Base-by-base conservation (phyloP, 2,888 invertebrate genomes). In the Tholera decimalis region DNA sequence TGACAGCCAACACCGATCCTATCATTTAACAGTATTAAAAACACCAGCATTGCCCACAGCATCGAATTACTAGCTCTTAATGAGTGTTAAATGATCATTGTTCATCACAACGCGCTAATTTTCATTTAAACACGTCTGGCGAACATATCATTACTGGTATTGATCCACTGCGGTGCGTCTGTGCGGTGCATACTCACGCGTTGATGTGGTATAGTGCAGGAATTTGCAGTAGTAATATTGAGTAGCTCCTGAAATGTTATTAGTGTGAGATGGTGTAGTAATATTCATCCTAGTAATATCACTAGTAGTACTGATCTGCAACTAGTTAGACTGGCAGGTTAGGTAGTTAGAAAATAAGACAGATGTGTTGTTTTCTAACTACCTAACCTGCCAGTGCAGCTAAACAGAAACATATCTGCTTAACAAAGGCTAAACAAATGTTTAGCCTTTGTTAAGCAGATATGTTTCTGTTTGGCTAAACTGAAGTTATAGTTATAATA, bases 131-230 rank as follows among this genome's bases (percentile, higher is more conserved):
- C 55, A 28, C 11, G 41, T 28, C 54, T 59, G 20, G 53, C 22
- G 49, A 54, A 57, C 53, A 47, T 73, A 47, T 59, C 26, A 70
- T 79, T 76, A 75, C 58, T 67, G 47, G 53, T 47, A 77, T 74
- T 75, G 79, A 76, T 73, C 67, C 61, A 73, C 53, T 61, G 64
- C 62, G 66, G 76, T 80, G 75, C 76, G 83, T 79, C 78, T 59
- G 79, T 79, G 73, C 57, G 59, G 53, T 74, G 73, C 78, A 72
- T 75, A 69, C 72, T 74, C 57, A 81, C 80, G 69, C 75, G 53
- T 22, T 18, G 26, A 2, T 26, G n/a, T 35, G 49, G 35, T 49
- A 53, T 49, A n/a, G 51, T 53, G 18, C 26, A 56, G 46, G 35
- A 37, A 54, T 24, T 24, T 61, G 41, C 58, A 73, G 73, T 53